A percentile compares a stretch with the other conserved stretches of the same genome.
phyloP scores from a whole-genome alignment of 2,888 invertebrate genomes.

The Lingula anatina region DNA sequence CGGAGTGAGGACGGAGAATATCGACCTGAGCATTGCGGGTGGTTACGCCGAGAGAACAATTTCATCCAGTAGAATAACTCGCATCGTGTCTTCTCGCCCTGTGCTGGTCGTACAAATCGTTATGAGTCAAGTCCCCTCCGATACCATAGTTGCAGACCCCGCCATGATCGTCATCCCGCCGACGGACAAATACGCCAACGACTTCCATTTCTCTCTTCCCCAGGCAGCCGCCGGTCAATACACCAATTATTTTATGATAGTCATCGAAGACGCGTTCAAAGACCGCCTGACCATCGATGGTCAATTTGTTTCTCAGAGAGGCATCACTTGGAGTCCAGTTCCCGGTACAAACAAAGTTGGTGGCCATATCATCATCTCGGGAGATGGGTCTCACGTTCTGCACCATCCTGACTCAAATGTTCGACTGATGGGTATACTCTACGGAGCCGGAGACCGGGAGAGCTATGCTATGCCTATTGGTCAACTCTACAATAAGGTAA shows the following conservation, averaged over 20 bases:
- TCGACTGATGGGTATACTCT: conserved; percentile 11
- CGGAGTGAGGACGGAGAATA: too few relatives aligned
- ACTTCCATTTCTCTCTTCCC: too few relatives aligned
- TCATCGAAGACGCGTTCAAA: too few relatives aligned
- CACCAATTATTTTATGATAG: too few relatives aligned
- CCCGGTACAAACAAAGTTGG: conserved; percentile 1
- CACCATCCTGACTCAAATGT: conserved; percentile 7
- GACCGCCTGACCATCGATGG: too few relatives aligned
- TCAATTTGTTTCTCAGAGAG: too few relatives aligned
- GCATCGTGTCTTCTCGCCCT: conserved; percentile 4
- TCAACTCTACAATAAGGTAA: too few relatives aligned
- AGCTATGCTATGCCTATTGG: too few relatives aligned
- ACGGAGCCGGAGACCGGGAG: conserved; percentile 14
- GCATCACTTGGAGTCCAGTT: neutral
- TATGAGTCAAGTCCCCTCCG: too few relatives aligned
- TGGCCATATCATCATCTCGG: neutral
- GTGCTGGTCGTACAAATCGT: conserved; percentile 12
- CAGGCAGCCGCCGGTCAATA: too few relatives aligned
- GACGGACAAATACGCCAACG: too few relatives aligned
- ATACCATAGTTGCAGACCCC: conserved; percentile 15
- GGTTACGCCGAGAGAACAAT: conserved; percentile 3
- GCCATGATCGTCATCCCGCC: conserved; percentile 18
- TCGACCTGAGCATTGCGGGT: too few relatives aligned
- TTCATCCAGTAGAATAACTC: neutral
- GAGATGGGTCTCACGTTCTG: conserved; percentile 4